These are phyloP conservation scores for Odocoileus hemionus DNA, from an alignment of 2,113 vertebrate genomes.

Conservation along the genomic window DNA sequence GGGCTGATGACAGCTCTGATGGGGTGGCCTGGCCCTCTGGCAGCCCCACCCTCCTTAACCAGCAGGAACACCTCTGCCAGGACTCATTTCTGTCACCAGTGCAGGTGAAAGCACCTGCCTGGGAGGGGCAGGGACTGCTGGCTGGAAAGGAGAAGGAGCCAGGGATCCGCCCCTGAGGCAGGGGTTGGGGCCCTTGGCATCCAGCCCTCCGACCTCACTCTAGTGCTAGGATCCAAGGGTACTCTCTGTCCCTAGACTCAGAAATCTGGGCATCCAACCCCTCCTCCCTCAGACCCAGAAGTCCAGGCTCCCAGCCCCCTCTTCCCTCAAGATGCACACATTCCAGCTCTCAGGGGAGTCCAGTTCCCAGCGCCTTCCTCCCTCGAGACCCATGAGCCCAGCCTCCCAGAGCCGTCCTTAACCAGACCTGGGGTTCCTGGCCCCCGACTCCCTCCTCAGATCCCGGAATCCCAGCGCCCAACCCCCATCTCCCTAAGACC, in stretches of 20 bases:
- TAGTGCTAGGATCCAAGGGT: neutral
- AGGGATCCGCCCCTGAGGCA: slow-evolving; percentile 40
- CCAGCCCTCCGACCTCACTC: neutral
- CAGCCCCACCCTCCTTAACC: neutral
- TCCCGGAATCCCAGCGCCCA: neutral
- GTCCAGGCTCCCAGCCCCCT: too few species aligned
- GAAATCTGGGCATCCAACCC: neutral
- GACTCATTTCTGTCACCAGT: slow-evolving; percentile 50
- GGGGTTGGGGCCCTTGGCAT: neutral
- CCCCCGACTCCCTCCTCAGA: neutral
- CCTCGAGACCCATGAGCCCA: neutral
- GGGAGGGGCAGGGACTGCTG: slow-evolving; percentile 34
- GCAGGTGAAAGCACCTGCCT: slow-evolving; percentile 55
- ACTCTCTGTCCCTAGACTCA: neutral
- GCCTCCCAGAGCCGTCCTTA: neutral
- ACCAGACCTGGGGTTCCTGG: neutral
- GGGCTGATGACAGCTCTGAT: neutral
- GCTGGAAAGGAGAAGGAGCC: slow-evolving; percentile 31
- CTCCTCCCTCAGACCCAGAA: neutral
- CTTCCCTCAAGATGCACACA: neutral
- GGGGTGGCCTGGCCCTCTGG: neutral
- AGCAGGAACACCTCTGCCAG: slow-evolving; percentile 4
- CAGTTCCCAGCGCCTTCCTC: neutral
- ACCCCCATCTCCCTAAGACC: neutral
- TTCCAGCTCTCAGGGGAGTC: neutral